Base-by-base conservation (phyloP, 92 coral and sea anemone species). In the Bergia puertoricense region DNA sequence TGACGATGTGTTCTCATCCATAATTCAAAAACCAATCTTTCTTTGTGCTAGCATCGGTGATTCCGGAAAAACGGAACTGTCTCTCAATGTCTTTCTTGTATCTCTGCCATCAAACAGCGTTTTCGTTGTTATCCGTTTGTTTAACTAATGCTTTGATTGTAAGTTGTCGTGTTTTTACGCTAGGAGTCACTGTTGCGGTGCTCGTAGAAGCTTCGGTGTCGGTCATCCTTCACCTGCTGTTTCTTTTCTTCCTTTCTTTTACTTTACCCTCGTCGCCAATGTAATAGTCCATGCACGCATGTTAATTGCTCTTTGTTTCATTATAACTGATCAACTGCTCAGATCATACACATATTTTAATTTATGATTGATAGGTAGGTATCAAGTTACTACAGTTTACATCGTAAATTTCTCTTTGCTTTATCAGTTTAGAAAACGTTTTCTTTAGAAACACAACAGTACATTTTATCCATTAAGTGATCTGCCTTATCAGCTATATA, bases 51-150 rank as follows among this genome's bases (percentile, higher is more conserved):
- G 91, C 36, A 82, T 76, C 79, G 4, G 79, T 85, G 50, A 85
- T 85, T 14, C 89, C 89, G 59, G 86, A 90, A 67, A 89, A 85
- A 0, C 90, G 76, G 50, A 87, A 91, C 77, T 91, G 93, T 81
- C 93, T 48, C 73, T 66, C n/a, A 20, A 69, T 69, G 11, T 69
- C 74, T n/a, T 68, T 69, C 74, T 69, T 10, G 38, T n/a, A 69
- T 69, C 38, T 69, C 11, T 20, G 5, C 74, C 73, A 66, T 66
- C n/a, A 0, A 4, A 66, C 18, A 4, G 73, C 73, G 20, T 10
- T 66, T 10, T 66, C 73, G n/a, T 2, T 10, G 30, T 16, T 16
- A 16, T 16, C n/a, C 20, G 73, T 5, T 16, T 66, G 22, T 16
- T 16, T 2, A 16, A 66, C 73, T 4, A 66, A 66, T 66, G 73